Conservation (phyloP, 2,888 invertebrate genomes). For the Nomada ruficornis region DNA sequence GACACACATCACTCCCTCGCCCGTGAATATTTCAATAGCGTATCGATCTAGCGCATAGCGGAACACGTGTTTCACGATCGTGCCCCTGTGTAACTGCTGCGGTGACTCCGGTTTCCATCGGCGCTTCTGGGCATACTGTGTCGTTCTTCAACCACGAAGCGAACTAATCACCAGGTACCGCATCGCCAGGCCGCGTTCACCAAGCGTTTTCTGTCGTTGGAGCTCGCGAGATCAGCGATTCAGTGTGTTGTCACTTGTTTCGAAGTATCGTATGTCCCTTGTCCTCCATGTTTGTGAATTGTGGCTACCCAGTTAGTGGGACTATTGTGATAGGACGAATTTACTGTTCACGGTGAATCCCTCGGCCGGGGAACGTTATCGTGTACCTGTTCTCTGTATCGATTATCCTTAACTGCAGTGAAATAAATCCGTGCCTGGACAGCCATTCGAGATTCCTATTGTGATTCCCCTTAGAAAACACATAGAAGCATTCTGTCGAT, state of each 20-base stretch:
- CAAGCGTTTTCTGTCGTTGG: neutral
- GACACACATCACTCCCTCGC: slow-evolving; percentile 42
- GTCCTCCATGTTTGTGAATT: slow-evolving; percentile 33
- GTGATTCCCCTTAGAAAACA: no score
- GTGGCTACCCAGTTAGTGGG: slow-evolving; percentile 1
- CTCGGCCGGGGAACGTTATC: neutral
- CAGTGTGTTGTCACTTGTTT: neutral
- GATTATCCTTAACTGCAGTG: neutral
- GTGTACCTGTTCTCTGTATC: neutral
- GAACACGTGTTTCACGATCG: slow-evolving; percentile 59
- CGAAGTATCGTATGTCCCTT: neutral
- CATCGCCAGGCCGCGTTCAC: neutral
- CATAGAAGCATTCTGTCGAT: no score
- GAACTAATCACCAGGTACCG: slow-evolving; percentile 14
- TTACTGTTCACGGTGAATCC: neutral
- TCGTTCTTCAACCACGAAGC: slow-evolving; percentile 2
- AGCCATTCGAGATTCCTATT: neutral
- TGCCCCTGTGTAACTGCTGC: slow-evolving; percentile 1
- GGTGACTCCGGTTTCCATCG: neutral
- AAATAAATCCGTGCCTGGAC: slow-evolving; percentile 1
- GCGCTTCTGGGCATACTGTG: neutral
- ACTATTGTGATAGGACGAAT: neutral
- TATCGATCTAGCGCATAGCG: slow-evolving; percentile 63
- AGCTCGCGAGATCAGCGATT: slow-evolving; percentile 6
- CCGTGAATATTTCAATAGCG: slow-evolving; percentile 69